Evolutionary conservation across 2,113 vertebrate genomes (phyloP), one percentile per base, ranked within the genome.

Genomic region (Pterocles orientalis): DNA sequence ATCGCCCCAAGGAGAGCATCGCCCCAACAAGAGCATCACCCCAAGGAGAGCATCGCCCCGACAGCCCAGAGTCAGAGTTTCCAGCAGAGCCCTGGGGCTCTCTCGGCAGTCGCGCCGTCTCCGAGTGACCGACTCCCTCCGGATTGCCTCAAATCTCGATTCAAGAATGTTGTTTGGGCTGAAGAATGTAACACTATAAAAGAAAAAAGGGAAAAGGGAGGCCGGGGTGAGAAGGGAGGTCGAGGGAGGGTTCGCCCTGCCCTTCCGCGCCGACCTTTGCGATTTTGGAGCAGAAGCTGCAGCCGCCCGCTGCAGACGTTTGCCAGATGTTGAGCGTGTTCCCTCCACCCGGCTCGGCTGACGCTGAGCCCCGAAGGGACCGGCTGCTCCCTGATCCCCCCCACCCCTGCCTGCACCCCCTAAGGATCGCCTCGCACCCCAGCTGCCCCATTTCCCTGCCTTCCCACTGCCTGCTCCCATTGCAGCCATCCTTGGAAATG

Each of bases 161-260:
- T 96, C 94, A 96, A 92, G 95, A 97, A 97, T 96, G 96, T 94
- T 97, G 84, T 94, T 96, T 97, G 96, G 91, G 87, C 95, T 94
- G 75, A 87, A 92, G 89, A 96, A 96, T 92, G 88, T 34, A 14
- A 3, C 8, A 20, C 88, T 64, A 31, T 36, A 53, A 50, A 60
- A 64, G 51, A 48, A 58, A 18, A 68, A 80, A 84, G 69, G 89
- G 75, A 73, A 25, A 33, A 51, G 75, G 88, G 96, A 94, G 94
- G 90, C 90, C 18, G 82, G 86, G 80, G 56, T 86, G 86, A 94
- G 85, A 17, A 23, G 45, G 64, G 60, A 92, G 93, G 88, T 94
- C 81, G 7, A 60, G 79, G 82, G 72, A 56, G 82, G 85, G 51
- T 24, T 34, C 12, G 34, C 39, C 47, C 60, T 13, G 83, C 80